Conservation (phyloP, 2,113 vertebrate species). For the Rhodinocichla rosea region DNA sequence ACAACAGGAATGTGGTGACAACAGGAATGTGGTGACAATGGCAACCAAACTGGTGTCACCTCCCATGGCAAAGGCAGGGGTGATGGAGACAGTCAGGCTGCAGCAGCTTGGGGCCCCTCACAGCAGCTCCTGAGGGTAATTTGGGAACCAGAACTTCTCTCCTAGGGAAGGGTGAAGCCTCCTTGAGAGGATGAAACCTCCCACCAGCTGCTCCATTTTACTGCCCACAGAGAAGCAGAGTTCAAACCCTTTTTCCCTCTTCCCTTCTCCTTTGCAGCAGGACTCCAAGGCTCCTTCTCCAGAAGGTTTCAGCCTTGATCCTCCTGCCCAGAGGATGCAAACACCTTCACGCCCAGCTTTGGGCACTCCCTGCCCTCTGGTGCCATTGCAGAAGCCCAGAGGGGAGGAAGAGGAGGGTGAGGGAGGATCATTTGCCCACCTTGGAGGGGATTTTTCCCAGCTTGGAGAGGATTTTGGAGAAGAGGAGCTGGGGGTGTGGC, state of each 20-base stretch:
- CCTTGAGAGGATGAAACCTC: not conserved
- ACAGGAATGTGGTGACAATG: accelerated
- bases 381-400: not conserved
- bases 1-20: not conserved
- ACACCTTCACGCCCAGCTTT: not conserved
- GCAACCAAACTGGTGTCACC: not conserved
- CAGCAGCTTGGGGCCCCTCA: not conserved
- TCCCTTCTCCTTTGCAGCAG: not conserved
- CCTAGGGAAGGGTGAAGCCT: not conserved
- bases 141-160: not conserved
- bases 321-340: not conserved
- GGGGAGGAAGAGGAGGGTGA: not conserved
- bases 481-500: not conserved
- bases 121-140: not conserved
- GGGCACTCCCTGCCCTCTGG: not conserved
- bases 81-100: not conserved
- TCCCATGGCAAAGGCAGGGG: not conserved
- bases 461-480: not conserved
- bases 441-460: not conserved
- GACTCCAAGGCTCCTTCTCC: not conserved
- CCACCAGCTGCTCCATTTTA: not conserved
- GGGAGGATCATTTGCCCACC: not conserved
- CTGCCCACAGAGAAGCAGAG: not conserved
- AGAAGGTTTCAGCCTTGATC: not conserved
- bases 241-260: not conserved